Conservation (phyloP, 2,888 invertebrate species). For the Polydrusus tereticollis region DNA sequence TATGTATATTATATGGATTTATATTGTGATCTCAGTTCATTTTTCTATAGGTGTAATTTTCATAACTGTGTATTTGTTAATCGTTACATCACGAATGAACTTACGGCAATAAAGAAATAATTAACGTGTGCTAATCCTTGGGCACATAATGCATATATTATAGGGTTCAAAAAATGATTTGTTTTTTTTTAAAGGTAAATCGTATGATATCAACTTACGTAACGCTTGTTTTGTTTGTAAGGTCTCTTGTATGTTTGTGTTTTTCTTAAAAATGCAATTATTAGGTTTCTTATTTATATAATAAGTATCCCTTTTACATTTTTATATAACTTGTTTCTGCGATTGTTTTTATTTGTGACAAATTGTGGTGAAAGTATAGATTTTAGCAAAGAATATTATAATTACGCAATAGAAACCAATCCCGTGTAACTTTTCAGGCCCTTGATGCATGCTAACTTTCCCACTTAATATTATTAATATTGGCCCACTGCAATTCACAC, state of each 20-base stretch:
- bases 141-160: neutral
- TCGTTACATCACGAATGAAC: neutral
- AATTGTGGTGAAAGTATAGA: conserved; percentile 51
- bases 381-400: no score
- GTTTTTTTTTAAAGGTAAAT: neutral
- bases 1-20: no score
- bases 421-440: no score
- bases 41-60: neutral
- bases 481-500: no score
- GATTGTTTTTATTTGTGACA: conserved; percentile 53
- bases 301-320: conserved; percentile 50
- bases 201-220: conserved; percentile 53
- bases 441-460: no score
- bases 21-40: neutral
- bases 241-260: conserved; percentile 25
- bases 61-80: neutral
- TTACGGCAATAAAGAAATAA: no score
- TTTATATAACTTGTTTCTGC: conserved; percentile 52
- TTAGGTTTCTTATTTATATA: conserved; percentile 42
- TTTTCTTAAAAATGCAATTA: conserved; percentile 28
- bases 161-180: no score
- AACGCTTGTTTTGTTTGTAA: conserved; percentile 42
- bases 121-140: no score
- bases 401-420: no score
- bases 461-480: no score